These are phyloP conservation scores for Odontomyia ornata DNA, from an alignment of 2,888 invertebrate species.

Conservation along the genomic window DNA sequence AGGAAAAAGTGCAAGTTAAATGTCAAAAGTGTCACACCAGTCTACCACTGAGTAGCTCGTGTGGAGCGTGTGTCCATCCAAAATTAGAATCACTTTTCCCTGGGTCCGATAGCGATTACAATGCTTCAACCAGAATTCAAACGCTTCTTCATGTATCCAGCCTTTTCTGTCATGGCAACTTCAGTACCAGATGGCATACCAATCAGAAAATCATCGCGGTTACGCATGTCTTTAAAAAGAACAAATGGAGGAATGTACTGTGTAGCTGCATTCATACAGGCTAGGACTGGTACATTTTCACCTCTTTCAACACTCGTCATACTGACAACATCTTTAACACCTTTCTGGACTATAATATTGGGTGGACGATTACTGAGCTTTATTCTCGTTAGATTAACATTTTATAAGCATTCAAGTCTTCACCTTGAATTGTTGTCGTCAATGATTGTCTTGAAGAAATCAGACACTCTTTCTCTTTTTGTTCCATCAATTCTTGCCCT, in stretches of 20 bases:
- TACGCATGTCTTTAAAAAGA: neutral
- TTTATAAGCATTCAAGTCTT: neutral
- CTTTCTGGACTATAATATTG: no score
- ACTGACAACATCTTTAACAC: no score
- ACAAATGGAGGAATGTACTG: neutral
- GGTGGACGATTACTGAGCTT: neutral
- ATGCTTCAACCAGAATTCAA: neutral
- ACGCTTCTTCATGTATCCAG: neutral
- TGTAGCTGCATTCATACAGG: no score
- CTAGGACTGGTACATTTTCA: neutral
- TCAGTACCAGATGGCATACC: neutral
- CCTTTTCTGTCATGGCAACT: neutral
- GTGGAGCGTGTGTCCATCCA: no score
- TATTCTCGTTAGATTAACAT: neutral
- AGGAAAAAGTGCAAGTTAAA: no score
- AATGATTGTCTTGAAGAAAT: neutral
- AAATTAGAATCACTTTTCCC: no score
- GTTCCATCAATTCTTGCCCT: slow-evolving; percentile 26
- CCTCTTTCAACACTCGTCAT: no score
- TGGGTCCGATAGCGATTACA: no score
- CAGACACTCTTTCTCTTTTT: neutral
- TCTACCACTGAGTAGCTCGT: no score
- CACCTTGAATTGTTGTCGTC: neutral
- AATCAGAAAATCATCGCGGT: neutral
- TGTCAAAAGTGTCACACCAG: no score